phyloP scores from a whole-genome alignment of 2,888 invertebrate genomes.

The Lomographa bimaculata region DNA sequence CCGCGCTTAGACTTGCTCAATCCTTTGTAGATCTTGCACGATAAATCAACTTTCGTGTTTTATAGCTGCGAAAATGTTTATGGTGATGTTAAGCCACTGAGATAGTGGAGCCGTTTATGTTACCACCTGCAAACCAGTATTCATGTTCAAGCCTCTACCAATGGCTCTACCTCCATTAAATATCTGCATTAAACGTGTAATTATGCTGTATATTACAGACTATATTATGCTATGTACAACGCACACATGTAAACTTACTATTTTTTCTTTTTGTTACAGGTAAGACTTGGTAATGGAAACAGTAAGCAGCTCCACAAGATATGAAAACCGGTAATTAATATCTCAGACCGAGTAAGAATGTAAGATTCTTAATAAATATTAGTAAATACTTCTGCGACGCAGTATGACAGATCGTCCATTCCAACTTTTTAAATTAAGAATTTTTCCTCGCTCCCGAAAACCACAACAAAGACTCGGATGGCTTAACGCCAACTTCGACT shows the following conservation, averaged over 20 bases:
- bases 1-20: conserved; percentile 50
- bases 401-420: conserved; percentile 23
- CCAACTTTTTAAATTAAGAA: conserved; percentile 36
- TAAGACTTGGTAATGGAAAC: conserved; percentile 36
- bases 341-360: neutral
- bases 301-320: neutral
- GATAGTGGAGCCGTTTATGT: too few relatives aligned
- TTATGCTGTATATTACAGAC: too few relatives aligned
- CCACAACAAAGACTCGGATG: conserved; percentile 61
- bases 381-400: conserved; percentile 26
- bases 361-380: conserved; percentile 8
- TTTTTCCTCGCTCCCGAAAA: conserved; percentile 46
- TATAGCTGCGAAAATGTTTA: conserved; percentile 36
- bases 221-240: too few relatives aligned
- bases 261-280: conserved; percentile 56
- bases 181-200: too few relatives aligned
- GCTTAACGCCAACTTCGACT: conserved; percentile 60
- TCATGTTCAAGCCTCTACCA: too few relatives aligned
- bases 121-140: conserved; percentile 1
- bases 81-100: conserved; percentile 17
- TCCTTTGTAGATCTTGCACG: conserved; percentile 58
- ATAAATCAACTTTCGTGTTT: conserved; percentile 55
- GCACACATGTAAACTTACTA: too few relatives aligned
- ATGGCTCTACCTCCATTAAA: too few relatives aligned
- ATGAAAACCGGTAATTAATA: conserved; percentile 1